Conservation (phyloP, 1,140 invertebrate genomes). For the Aphis gossypii region DNA sequence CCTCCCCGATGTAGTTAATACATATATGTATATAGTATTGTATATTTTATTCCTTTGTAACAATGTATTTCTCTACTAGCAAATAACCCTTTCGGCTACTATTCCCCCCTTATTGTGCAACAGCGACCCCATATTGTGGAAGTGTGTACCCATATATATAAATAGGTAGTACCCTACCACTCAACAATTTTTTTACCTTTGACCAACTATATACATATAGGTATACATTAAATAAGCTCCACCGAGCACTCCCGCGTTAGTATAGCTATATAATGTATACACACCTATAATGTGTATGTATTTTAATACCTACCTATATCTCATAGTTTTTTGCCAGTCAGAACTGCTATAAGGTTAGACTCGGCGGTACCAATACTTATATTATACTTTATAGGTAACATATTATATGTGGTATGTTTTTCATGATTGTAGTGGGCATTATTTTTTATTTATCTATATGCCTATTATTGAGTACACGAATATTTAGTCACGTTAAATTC, state of each 20-base stretch:
- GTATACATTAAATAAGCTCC: slow-evolving; percentile 21
- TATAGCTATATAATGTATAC: not conserved
- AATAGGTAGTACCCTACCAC: not conserved
- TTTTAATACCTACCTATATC: not conserved
- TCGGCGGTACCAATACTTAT: not conserved
- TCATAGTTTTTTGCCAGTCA: not conserved
- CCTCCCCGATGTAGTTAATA: slow-evolving; percentile 22
- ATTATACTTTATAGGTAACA: not conserved
- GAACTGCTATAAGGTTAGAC: not conserved
- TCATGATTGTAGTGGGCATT: not conserved
- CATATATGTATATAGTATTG: not conserved
- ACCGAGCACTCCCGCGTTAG: not conserved
- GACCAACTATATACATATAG: not conserved
- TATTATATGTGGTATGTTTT: not conserved
- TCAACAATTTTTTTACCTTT: slow-evolving; percentile 27
- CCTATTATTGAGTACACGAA: slow-evolving; percentile 5
- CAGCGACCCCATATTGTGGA: not conserved
- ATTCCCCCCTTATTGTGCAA: not conserved
- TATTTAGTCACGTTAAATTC: not conserved
- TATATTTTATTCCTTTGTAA: slow-evolving; percentile 35
- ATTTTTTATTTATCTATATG: not conserved
- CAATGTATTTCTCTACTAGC: slow-evolving; percentile 21
- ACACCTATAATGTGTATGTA: not conserved
- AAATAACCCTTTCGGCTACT: slow-evolving; percentile 34
- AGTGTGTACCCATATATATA: not conserved